A percentile compares a stretch with the other conserved stretches of the same genome.
Conservation (phyloP, 2,113 vertebrate genomes). For the Aythya baeri region DNA sequence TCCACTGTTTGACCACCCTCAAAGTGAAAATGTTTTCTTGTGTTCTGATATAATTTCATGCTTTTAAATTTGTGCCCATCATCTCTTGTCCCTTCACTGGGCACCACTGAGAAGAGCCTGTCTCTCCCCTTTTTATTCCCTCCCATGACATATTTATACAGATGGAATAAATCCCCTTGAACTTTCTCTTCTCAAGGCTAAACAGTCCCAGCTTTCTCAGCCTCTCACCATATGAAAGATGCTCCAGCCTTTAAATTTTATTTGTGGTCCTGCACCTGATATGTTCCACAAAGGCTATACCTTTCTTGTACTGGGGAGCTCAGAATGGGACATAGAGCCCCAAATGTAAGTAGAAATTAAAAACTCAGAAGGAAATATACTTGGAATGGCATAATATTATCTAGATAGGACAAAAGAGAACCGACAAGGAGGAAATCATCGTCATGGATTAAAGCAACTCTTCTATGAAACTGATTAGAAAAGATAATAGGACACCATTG, state of each 20-base stretch:
- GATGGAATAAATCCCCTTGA: neutral
- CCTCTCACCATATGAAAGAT: neutral
- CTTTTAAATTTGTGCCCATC: neutral
- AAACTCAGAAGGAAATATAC: neutral
- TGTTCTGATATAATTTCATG: neutral
- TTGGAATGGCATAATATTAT: neutral
- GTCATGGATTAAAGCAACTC: neutral
- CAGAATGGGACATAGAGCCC: neutral
- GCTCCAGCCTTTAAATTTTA: neutral
- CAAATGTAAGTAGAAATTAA: neutral
- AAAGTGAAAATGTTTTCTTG: neutral
- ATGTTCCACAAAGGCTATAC: rapidly evolving
- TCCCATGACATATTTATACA: neutral
- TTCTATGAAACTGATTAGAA: neutral
- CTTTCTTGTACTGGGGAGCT: neutral
- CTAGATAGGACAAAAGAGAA: neutral
- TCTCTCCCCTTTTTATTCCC: neutral
- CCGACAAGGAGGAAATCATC: neutral
- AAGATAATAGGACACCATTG: neutral
- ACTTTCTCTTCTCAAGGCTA: neutral
- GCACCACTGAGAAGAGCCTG: neutral
- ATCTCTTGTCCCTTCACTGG: neutral
- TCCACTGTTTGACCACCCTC: rapidly evolving
- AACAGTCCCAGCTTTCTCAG: neutral
- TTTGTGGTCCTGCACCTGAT: neutral